Percentiles rank a stretch among this genome's conserved stretches.
These are phyloP conservation scores for Drosophila prolongata DNA, from an alignment of 2,888 invertebrate genomes.

Conservation along the genomic window DNA sequence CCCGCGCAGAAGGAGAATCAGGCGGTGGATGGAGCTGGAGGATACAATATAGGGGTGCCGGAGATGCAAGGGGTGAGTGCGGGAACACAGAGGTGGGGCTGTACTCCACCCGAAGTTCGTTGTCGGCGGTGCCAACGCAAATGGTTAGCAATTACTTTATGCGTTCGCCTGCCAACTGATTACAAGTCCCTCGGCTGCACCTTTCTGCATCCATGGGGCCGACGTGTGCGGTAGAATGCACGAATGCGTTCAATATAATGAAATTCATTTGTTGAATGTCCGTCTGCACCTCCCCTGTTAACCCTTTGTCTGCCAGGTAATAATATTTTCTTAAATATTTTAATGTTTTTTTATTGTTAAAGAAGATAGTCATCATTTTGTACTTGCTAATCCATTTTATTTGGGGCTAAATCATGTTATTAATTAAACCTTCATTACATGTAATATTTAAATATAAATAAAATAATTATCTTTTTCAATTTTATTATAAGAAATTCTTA, in stretches of 20 bases:
- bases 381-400: background rate
- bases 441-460: too few relatives aligned
- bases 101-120: constrained; percentile 21
- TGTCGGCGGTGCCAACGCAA: constrained; percentile 73
- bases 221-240: constrained; percentile 76
- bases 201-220: constrained; percentile 41
- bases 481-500: too few relatives aligned
- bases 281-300: constrained; percentile 31
- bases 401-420: too few relatives aligned
- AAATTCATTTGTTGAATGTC: constrained; percentile 70
- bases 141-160: constrained; percentile 78
- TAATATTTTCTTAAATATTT: background rate
- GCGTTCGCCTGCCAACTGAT: constrained; percentile 78
- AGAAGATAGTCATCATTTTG: too few relatives aligned
- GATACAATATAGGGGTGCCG: background rate
- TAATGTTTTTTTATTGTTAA: background rate
- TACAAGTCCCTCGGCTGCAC: constrained; percentile 74
- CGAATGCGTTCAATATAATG: constrained; percentile 78
- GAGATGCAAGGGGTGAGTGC: background rate
- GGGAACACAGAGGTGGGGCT: background rate
- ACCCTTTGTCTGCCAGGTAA: background rate
- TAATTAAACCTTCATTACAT: too few relatives aligned
- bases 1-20: constrained; percentile 57
- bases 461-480: too few relatives aligned
- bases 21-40: constrained; percentile 2